Evolutionary conservation across 1,140 invertebrate species (phyloP), one percentile per base, ranked within the genome.

Genomic region (Neelides sp.): DNA sequence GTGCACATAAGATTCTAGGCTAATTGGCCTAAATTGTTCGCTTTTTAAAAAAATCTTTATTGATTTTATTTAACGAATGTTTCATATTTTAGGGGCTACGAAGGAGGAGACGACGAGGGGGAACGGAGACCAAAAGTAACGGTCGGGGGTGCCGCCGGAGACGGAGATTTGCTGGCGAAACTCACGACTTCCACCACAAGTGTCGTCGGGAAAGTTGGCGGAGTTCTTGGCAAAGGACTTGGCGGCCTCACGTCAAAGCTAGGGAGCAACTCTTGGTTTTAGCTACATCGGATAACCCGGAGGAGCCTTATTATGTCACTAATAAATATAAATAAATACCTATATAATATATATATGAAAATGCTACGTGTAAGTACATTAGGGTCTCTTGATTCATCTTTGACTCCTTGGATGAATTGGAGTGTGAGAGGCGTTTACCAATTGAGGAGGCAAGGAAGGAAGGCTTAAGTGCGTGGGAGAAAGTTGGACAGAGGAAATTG

Each of bases 241-340:
- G 83, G 83, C 52, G 83, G 83, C 55, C 72, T 87, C 59, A 82
- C 82, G 59, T 81, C 80, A 41, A 86, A 86, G 70, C 73, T 84
- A 43, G 80, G 82, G 22, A 77, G 77, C 63, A 77, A 78, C 34
- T 66, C 64, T n/a, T 66, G 64, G 61, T 66, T 64, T 45, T 62
- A 57, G n/a, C n/a, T n/a, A n/a, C n/a, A n/a, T n/a, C n/a, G n/a
- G n/a, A n/a, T n/a, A n/a, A n/a, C n/a, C n/a, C n/a, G n/a, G n/a
- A n/a, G n/a, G n/a, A n/a, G n/a, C n/a, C n/a, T n/a, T n/a, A n/a
- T n/a, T n/a, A n/a, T n/a, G n/a, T n/a, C n/a, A n/a, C n/a, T n/a
- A n/a, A n/a, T n/a, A n/a, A n/a, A n/a, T n/a, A n/a, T n/a, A n/a
- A n/a, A n/a, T n/a, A n/a, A n/a, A n/a, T n/a, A n/a, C n/a, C n/a